Conservation (phyloP, 2,113 vertebrate genomes). For the Athene cunicularia region DNA sequence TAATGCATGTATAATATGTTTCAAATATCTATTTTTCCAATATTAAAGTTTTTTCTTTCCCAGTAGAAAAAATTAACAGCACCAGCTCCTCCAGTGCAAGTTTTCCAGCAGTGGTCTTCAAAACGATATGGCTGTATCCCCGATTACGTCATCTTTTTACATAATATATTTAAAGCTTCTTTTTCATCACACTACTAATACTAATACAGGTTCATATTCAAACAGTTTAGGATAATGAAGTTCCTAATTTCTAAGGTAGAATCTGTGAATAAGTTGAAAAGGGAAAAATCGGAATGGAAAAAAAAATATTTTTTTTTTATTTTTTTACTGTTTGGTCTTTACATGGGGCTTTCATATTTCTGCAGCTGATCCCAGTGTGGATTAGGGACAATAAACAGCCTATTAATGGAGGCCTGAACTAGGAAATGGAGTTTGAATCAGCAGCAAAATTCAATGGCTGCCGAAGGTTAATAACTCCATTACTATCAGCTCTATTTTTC, state of each 20-base stretch:
- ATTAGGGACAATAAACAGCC: slow-evolving; percentile 86
- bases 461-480: slow-evolving; percentile 98
- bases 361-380: slow-evolving; percentile 74
- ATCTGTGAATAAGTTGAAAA: not conserved
- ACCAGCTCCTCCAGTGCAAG: not conserved
- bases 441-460: slow-evolving; percentile 76
- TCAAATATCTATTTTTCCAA: not conserved
- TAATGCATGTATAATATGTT: not conserved
- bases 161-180: not conserved
- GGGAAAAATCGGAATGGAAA: slow-evolving; percentile 7
- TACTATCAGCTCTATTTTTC: slow-evolving; percentile 89
- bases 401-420: slow-evolving; percentile 83
- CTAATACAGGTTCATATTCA: not conserved
- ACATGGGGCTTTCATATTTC: slow-evolving; percentile 64
- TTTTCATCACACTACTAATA: not conserved
- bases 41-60: not conserved
- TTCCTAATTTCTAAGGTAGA: not conserved
- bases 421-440: slow-evolving; percentile 78
- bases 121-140: not conserved
- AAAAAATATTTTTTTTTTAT: not conserved
- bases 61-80: not conserved
- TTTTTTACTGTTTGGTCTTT: slow-evolving; percentile 42
- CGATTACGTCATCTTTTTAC: not conserved
- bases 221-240: slow-evolving; percentile 6
- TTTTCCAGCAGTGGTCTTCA: not conserved